Evolutionary conservation across 1,140 invertebrate species (phyloP).

Genomic region (Neodiprion lecontei): DNA sequence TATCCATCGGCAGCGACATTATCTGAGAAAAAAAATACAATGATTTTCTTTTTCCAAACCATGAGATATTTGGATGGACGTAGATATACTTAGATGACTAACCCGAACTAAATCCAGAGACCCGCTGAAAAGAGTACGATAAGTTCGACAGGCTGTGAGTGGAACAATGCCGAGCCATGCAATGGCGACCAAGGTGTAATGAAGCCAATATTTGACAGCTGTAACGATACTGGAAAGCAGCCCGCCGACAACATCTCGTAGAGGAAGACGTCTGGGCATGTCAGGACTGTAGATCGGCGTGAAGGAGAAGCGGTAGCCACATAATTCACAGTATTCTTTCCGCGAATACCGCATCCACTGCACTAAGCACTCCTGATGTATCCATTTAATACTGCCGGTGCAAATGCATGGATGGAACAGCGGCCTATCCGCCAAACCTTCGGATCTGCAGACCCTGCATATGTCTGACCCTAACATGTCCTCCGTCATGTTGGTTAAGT

Average conservation of each 20-base stretch:
- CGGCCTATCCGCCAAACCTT: slow-evolving; percentile 84
- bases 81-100: slow-evolving; percentile 26
- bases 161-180: slow-evolving; percentile 99
- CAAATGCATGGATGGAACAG: slow-evolving; percentile 99
- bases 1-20: slow-evolving; percentile 87
- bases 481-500: slow-evolving; percentile 57
- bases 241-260: slow-evolving; percentile 89
- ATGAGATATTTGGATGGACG: not conserved
- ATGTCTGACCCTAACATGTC: slow-evolving; percentile 78
- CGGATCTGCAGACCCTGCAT: slow-evolving; percentile 96
- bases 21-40: slow-evolving; percentile 51
- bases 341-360: slow-evolving; percentile 95
- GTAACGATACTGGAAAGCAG: slow-evolving; percentile 88
- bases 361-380: slow-evolving; percentile 92
- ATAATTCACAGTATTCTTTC: slow-evolving; percentile 99
- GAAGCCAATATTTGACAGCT: slow-evolving; percentile 94
- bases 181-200: slow-evolving; percentile 93
- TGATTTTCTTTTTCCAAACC: slow-evolving; percentile 18
- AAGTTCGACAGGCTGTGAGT: slow-evolving; percentile 95
- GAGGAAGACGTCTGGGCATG: slow-evolving; percentile 95
- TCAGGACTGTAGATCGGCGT: slow-evolving; percentile 99
- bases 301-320: slow-evolving; percentile 97
- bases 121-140: slow-evolving; percentile 89
- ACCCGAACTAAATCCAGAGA: slow-evolving; percentile 78
- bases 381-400: slow-evolving; percentile 98